Base-by-base conservation (phyloP, 2,888 invertebrate genomes). In the Diaprepes abbreviatus region DNA sequence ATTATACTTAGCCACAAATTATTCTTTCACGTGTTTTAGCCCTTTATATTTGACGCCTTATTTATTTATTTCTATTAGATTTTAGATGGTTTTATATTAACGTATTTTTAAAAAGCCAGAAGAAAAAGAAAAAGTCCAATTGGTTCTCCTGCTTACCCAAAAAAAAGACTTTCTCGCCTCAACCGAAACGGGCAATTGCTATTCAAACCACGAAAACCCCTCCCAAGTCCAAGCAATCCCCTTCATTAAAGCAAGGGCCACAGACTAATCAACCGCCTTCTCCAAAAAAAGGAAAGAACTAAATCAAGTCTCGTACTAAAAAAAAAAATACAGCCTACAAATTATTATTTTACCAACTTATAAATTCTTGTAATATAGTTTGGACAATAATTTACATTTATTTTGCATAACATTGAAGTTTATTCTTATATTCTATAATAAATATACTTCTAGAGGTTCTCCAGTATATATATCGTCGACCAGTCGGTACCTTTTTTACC, bases 41-140 rank as follows among this genome's bases (percentile, higher is more conserved):
- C n/a, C n/a, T n/a, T n/a, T n/a, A n/a, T n/a, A n/a, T n/a, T n/a
- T n/a, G n/a, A 24, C 24, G 24, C 5, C 24, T 5, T 24, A 24
- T 16, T 40, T 59, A n/a, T 54, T 52, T 14, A 9, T 57, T 54
- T 60, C 21, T 35, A 24, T 21, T 65, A 70, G 70, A 70, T 70
- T 65, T 69, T 69, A 38, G 33, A 64, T 52, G 48, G 52, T 69
- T 59, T 65, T 65, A 69, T 43, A 19, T 59, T 14, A 38, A 59
- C n/a, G 28, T 63, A 16, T 63, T 38, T 33, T 21, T 58, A 54
- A 64, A 45, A 52, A 59, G 21, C 43, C 10, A 54, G 64, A 58
- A 59, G 57, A 58, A 58, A 54, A 59, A 57, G 36, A 62, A 16
- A 40, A 31, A 43, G 17, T 7, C 5, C 2, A 38, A 35, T 57